Conservation (phyloP, 2,888 invertebrate genomes). For the Rhabditoides inermis region DNA sequence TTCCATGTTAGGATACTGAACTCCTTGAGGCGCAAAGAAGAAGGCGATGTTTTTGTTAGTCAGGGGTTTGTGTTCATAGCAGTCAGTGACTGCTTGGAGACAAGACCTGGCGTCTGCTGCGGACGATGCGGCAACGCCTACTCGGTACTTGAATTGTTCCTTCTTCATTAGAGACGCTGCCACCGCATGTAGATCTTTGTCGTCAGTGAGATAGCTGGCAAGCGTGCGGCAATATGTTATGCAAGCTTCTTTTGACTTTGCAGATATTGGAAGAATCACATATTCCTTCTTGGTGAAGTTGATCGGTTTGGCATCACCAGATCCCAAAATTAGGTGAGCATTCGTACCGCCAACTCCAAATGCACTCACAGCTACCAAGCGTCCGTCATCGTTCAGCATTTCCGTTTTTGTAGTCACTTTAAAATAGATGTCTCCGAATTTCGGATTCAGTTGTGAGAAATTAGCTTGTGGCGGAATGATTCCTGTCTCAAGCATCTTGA, state of each 20-base stretch:
- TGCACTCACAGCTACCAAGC: slow-evolving; percentile 25
- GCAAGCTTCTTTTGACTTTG: slow-evolving; percentile 10
- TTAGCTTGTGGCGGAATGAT: slow-evolving; percentile 38
- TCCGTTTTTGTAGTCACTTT: background rate
- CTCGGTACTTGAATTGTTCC: slow-evolving; percentile 11
- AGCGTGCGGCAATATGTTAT: slow-evolving; percentile 2
- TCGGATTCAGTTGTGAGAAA: too few relatives aligned
- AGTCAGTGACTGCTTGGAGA: too few relatives aligned
- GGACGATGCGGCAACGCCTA: slow-evolving; percentile 8
- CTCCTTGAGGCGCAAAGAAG: slow-evolving; percentile 45
- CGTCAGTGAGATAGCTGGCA: slow-evolving; percentile 5
- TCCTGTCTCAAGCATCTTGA: slow-evolving; percentile 33
- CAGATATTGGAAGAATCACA: slow-evolving; percentile 25
- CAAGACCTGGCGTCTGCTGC: slow-evolving; percentile 9
- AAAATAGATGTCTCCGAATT: slow-evolving; percentile 2
- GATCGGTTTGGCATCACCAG: background rate
- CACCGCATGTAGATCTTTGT: slow-evolving; percentile 2
- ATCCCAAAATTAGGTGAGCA: slow-evolving; percentile 31
- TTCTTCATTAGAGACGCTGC: background rate
- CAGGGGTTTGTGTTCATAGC: too few relatives aligned
- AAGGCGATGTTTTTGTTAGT: slow-evolving; percentile 21
- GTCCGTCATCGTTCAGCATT: background rate
- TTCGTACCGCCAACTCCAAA: slow-evolving; percentile 51
- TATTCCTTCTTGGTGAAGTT: background rate
- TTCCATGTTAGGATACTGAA: slow-evolving; percentile 36